Evolutionary conservation across 2,888 invertebrate species (phyloP), one percentile per base, ranked within the genome.

Genomic region (Eristalis pertinax): DNA sequence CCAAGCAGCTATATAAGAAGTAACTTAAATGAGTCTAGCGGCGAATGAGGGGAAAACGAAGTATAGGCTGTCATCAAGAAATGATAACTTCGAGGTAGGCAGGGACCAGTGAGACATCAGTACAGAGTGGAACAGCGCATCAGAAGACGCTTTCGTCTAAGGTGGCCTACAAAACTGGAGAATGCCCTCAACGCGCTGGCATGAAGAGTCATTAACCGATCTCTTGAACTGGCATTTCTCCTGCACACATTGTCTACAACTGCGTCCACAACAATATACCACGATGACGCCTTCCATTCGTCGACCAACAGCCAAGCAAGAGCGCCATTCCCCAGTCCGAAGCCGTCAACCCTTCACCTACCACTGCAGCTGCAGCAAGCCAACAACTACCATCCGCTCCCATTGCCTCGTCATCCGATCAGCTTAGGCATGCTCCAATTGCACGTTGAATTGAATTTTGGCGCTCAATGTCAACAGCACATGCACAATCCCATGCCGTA

Each of bases 381-480:
- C 60, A 24, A 60, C 60, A 60, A 60, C 24, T 29, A 13, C 60
- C 26, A 10, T 19, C 50, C 19, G n/a, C 50, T 15, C 7, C 43
- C 41, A 41, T 41, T n/a, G 7, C 8, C 8, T 19, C 50, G 19
- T 50, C 19, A 50, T 50, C 50, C 50, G 5, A 60, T 24, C 60
- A 11, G 60, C 60, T 24, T 60, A 50, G 50, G 19, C 3, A 1
- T 63, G 62, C 56, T 29, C 70, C 64, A 22, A 62, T 69, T 70
- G 38, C 43, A 80, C 63, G 73, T 35, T 68, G 26, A 62, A 76
- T 73, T 84, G 38, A 72, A 43, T 79, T 82, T 70, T 75, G 74
- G 77, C 82, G 82, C 81, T 74, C 58, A 35, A 22, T 56, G 10
- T 70, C 69, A 81, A 35, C 38, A 70, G 62, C 78, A 82, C 65